Evolutionary conservation across 2,113 vertebrate species (phyloP), one percentile per base, ranked within the genome.

Genomic region (Falco punctatus): DNA sequence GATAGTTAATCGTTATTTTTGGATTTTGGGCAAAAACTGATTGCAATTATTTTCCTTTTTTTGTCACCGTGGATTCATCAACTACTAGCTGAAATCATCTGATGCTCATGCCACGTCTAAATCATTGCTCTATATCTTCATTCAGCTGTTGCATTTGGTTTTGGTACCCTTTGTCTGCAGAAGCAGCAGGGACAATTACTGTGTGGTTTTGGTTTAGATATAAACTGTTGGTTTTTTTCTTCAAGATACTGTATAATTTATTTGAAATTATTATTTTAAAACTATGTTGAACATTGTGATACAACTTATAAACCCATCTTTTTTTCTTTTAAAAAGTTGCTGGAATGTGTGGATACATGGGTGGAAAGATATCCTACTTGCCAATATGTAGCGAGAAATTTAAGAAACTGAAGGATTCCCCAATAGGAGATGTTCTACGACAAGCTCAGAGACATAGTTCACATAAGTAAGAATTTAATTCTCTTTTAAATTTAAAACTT

Each of bases 341-440:
- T 90, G 99, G 98, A 85, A 72, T 98, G 22, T 98, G 98, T 97
- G 99, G 99, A 83, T 99, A 98, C 96, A 52, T 99, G 91, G 98
- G 94, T 64, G 99, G 99, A 82, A 99, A 99, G 94, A 93, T 99
- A 91, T 99, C 99, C 4, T 99, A 99, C 70, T 97, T 99, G 97
- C 98, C 98, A 84, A 96, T 96, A 16, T 99, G 99, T 95, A 98
- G 98, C 54, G 99, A 99, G 96, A 99, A 99, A 97, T 99, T 99
- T 94, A 98, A 98, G 97, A 98, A 95, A 74, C 97, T 99, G 69
- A 98, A 99, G 91, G 99, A 99, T 97, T 99, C 99, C 3, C 99
- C 98, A 33, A 97, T 99, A 75, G 99, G 98, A 98, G 98, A 99
- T 66, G 98, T 97, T 66, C 93, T 99, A 7, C 98, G 98, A 78